These are phyloP conservation scores for Neuroscelio doddi DNA, from an alignment of 2,888 invertebrate species.

Conservation along the genomic window DNA sequence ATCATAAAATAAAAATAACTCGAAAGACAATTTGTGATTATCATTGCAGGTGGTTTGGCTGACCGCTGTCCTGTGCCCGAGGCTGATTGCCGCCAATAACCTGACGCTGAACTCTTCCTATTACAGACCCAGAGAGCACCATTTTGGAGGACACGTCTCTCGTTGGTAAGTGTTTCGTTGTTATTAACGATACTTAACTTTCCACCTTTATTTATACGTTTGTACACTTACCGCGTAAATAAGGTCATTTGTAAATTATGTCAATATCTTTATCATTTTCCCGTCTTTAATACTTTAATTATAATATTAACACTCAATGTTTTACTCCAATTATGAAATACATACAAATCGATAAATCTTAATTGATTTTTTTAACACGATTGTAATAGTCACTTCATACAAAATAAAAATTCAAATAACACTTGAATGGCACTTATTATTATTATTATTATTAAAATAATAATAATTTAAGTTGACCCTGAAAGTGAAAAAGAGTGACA, in stretches of 20 bases:
- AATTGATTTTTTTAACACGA: too few relatives aligned
- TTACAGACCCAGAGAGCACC: slow-evolving; percentile 64
- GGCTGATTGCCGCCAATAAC: slow-evolving; percentile 70
- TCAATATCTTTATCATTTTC: neutral
- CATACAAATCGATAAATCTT: too few relatives aligned
- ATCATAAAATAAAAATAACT: slow-evolving; percentile 11
- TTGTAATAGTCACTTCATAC: too few relatives aligned
- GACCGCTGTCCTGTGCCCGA: slow-evolving; percentile 74
- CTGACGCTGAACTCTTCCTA: slow-evolving; percentile 65
- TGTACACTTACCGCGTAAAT: neutral
- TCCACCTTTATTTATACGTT: neutral
- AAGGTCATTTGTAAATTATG: slow-evolving; percentile 5
- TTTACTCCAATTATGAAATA: too few relatives aligned
- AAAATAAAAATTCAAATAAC: too few relatives aligned
- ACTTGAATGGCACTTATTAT: too few relatives aligned
- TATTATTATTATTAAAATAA: neutral
- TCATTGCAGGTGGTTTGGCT: slow-evolving; percentile 76
- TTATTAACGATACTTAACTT: neutral
- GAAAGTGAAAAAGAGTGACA: too few relatives aligned
- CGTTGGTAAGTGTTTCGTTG: slow-evolving; percentile 58
- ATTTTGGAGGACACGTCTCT: slow-evolving; percentile 64
- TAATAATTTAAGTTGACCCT: too few relatives aligned
- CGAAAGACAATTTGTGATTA: slow-evolving; percentile 26
- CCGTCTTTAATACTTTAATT: slow-evolving; percentile 54
- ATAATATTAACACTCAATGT: too few relatives aligned